Conservation (phyloP, 1,140 invertebrate genomes). For the Radopholus similis region DNA sequence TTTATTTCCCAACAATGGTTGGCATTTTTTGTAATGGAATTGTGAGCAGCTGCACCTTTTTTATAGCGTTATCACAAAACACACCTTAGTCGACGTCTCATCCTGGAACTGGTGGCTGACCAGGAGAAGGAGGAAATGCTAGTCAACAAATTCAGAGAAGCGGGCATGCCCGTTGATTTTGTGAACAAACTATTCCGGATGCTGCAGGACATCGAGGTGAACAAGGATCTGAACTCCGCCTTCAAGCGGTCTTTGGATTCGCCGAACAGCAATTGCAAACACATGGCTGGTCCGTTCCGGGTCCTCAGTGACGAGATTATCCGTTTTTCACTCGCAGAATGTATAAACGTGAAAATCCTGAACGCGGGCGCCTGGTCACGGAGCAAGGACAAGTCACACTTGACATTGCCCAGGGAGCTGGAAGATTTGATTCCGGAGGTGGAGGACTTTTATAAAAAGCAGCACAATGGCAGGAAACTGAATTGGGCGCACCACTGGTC, state of each 20-base stretch:
- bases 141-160: conserved; percentile 73
- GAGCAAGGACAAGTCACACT: conserved; percentile 80
- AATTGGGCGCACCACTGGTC: conserved; percentile 99
- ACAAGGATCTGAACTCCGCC: conserved; percentile 65
- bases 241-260: conserved; percentile 60
- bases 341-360: conserved; percentile 75
- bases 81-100: conserved; percentile 88
- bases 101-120: conserved; percentile 91
- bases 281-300: conserved; percentile 21
- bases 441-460: conserved; percentile 70
- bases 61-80: conserved; percentile 97
- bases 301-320: neutral
- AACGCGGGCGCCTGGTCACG: conserved; percentile 97
- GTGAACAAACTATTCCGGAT: conserved; percentile 91
- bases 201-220: conserved; percentile 97
- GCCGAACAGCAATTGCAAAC: conserved; percentile 42
- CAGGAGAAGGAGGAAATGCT: conserved; percentile 99
- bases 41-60: too few species aligned
- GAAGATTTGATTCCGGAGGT: conserved; percentile 96
- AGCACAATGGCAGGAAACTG: conserved; percentile 93
- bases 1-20: too few species aligned
- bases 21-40: too few species aligned
- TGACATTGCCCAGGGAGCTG: conserved; percentile 89
- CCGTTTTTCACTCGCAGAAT: conserved; percentile 57
- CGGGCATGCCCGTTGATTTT: conserved; percentile 98